Evolutionary conservation across 2,113 vertebrate species (phyloP), one percentile per base, ranked within the genome.

Genomic region (Syngnathoides biaculeatus): DNA sequence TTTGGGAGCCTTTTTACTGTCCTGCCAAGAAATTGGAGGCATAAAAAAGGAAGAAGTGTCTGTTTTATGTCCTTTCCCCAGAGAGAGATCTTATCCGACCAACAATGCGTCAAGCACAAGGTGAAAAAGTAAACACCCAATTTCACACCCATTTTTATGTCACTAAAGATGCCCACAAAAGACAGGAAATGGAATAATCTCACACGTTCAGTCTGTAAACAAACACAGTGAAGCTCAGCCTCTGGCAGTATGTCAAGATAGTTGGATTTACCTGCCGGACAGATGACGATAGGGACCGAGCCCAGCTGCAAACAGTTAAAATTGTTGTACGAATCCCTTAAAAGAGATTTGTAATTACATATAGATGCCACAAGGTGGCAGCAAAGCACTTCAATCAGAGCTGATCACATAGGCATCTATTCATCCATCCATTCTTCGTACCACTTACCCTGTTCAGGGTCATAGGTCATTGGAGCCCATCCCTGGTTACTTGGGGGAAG

Each of bases 41-140:
- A 77, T 86, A 83, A 87, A 89, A 78, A 66, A 61, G 60, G 65
- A 65, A 58, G 57, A 77, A 70, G 71, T 69, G 60, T 69, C 57
- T 39, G 26, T 75, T 86, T 76, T 75, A 68, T 71, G 73, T 40
- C 72, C 68, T 72, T 77, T 68, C 42, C 65, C 73, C 73, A 56
- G 50, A 68, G 17, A 40, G 79, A 78, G 84, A 81, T 52, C 64
- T 77, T 79, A 81, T 86, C 74, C 72, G 24, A 69, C 64, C 73
- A 65, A 72, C 68, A 73, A 76, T 61, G 65, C 73, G 79, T 79
- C 65, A 67, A 57, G 65, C 69, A 24, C 69, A 67, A 61, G 71
- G 73, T 73, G 77, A 73, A 67, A 67, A 78, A 80, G 80, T 71
- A 60, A 80, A 84, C 73, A 78, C 20, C 58, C 58, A 61, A 42